phyloP scores from a whole-genome alignment of 2,888 invertebrate species.

The Osedax frankpressi region DNA sequence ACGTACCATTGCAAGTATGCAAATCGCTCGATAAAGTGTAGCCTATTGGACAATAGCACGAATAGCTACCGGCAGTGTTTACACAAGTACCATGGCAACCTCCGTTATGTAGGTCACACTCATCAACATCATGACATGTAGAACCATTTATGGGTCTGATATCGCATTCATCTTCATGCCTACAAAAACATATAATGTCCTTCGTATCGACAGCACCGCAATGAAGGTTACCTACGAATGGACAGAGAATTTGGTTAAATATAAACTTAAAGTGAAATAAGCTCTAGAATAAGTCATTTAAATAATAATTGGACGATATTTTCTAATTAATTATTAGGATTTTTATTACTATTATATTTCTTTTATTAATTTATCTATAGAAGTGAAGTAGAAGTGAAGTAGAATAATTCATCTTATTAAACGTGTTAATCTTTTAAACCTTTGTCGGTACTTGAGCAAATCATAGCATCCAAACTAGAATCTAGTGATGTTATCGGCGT shows the following conservation, averaged over 20 bases:
- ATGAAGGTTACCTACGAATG: background rate
- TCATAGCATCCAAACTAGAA: background rate
- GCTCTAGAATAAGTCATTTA: background rate
- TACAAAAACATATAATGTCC: conserved; percentile 10
- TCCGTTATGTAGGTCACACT: background rate
- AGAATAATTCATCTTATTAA: no score
- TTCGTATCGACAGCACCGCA: conserved; percentile 6
- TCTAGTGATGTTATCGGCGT: background rate
- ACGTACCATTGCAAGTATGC: background rate
- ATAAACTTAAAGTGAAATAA: background rate
- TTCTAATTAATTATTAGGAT: no score
- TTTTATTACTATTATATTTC: no score
- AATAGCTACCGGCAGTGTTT: background rate
- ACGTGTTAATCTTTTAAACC: no score
- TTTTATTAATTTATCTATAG: no score
- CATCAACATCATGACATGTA: background rate
- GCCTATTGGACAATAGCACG: background rate
- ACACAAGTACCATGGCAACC: background rate
- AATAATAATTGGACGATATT: no score
- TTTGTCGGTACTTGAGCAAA: background rate
- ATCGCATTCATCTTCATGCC: conserved; percentile 6
- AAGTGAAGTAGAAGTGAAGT: no score
- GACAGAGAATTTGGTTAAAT: background rate
- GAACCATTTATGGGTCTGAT: background rate
- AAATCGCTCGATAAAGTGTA: background rate